phyloP scores from a whole-genome alignment of 2,113 vertebrate genomes.

The Notarius quadriscutis region DNA sequence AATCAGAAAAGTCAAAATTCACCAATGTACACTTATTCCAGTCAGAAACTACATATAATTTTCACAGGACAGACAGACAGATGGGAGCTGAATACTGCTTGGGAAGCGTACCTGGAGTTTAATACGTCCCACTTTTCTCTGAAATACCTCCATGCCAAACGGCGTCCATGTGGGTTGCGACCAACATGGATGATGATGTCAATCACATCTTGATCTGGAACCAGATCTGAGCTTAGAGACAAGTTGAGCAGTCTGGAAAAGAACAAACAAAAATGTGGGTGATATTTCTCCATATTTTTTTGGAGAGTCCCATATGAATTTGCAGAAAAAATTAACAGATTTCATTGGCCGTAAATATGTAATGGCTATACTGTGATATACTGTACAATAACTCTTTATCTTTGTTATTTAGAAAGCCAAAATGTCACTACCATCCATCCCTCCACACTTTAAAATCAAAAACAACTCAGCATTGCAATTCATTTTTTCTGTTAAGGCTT shows the following conservation, averaged over 20 bases:
- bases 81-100: not conserved
- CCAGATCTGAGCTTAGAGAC: conserved; percentile 91
- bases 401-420: not conserved
- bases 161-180: conserved; percentile 91
- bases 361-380: not conserved
- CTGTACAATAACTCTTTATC: not conserved
- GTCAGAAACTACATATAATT: conserved; percentile 13
- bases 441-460: not conserved
- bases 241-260: conserved; percentile 86
- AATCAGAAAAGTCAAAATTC: conserved; percentile 9
- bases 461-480: not conserved
- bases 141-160: conserved; percentile 95
- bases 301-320: not conserved
- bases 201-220: conserved; percentile 94
- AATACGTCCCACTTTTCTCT: conserved; percentile 94
- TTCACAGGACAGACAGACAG: not conserved
- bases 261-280: not conserved
- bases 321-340: not conserved
- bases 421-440: not conserved
- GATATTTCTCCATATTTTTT: not conserved
- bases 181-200: conserved; percentile 96
- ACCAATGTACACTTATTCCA: not conserved
- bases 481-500: not conserved
- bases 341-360: not conserved
- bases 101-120: conserved; percentile 82